phyloP scores from a whole-genome alignment of 2,888 invertebrate species.

The Marronus borbonicus region DNA sequence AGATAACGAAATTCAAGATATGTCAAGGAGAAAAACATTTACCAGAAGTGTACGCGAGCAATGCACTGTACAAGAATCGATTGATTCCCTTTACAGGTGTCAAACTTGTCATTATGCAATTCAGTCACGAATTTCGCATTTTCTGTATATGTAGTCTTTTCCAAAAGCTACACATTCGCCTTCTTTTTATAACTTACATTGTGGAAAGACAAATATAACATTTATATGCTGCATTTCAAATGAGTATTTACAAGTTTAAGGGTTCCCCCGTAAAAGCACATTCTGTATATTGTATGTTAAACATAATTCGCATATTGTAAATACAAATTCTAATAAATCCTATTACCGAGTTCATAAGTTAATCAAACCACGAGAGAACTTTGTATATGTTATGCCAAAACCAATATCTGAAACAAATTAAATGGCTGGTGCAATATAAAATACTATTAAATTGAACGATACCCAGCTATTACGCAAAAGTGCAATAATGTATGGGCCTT shows the following conservation, averaged over 20 bases:
- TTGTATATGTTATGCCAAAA: no score
- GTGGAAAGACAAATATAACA: slow-evolving; percentile 57
- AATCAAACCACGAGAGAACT: no score
- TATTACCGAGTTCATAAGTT: no score
- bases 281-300: not conserved
- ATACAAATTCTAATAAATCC: no score
- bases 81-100: slow-evolving; percentile 66
- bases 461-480: slow-evolving; percentile 26
- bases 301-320: not conserved
- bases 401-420: not conserved
- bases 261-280: not conserved
- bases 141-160: slow-evolving; percentile 59
- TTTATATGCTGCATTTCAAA: slow-evolving; percentile 52
- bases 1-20: slow-evolving; percentile 19
- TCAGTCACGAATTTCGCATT: slow-evolving; percentile 64
- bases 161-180: slow-evolving; percentile 59
- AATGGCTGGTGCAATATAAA: not conserved
- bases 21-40: slow-evolving; percentile 46
- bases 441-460: slow-evolving; percentile 34
- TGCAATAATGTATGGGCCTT: slow-evolving; percentile 13
- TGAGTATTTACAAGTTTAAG: not conserved
- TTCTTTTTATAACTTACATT: slow-evolving; percentile 56
- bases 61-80: slow-evolving; percentile 51
- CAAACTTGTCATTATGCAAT: slow-evolving; percentile 63
- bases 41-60: slow-evolving; percentile 50